Evolutionary conservation across 1,140 invertebrate genomes (phyloP).

Genomic region (Tribolium madens): DNA sequence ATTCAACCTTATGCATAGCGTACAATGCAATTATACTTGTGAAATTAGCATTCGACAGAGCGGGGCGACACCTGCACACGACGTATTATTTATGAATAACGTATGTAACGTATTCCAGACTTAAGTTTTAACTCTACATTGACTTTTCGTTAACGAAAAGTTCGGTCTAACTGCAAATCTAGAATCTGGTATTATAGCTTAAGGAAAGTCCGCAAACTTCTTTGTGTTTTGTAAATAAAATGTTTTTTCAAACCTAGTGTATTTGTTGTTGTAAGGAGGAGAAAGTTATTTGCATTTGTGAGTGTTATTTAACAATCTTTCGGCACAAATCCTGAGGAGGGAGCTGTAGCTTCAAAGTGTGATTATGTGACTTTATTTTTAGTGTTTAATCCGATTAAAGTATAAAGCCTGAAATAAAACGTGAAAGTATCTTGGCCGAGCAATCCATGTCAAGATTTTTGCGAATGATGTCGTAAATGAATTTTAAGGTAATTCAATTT

Average conservation of each 20-base stretch:
- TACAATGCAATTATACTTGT: constrained; percentile 47
- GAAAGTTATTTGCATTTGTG: constrained; percentile 4
- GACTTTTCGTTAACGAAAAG: neutral
- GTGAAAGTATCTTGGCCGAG: neutral
- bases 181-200: no score
- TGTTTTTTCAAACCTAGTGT: neutral
- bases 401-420: constrained; percentile 20
- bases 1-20: constrained; percentile 45
- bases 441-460: neutral
- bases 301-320: constrained; percentile 15
- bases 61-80: constrained; percentile 37
- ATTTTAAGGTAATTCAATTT: constrained; percentile 38
- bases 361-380: constrained; percentile 30
- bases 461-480: constrained; percentile 35
- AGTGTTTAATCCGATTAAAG: constrained; percentile 25
- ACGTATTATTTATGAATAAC: constrained; percentile 43
- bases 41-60: constrained; percentile 40
- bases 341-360: neutral
- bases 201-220: no score
- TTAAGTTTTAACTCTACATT: neutral
- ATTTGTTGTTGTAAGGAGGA: neutral
- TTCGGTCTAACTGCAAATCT: neutral
- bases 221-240: no score
- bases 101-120: constrained; percentile 8
- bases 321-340: neutral